phyloP scores from a whole-genome alignment of 2,888 invertebrate species.

The Acronicta aceris region DNA sequence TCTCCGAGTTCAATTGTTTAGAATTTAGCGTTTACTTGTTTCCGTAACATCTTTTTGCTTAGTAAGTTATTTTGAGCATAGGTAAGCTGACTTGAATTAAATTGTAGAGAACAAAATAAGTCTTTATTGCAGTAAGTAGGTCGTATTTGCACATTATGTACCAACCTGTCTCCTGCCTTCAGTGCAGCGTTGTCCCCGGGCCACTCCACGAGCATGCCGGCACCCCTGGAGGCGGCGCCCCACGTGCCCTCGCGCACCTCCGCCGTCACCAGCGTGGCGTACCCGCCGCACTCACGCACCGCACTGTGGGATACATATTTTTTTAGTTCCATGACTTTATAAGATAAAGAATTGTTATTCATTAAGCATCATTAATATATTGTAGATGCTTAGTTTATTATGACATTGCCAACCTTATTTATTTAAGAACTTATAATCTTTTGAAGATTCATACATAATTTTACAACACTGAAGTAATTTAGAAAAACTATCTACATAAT shows the following conservation, averaged over 20 bases:
- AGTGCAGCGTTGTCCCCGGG: constrained; percentile 93
- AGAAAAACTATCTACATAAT: no score
- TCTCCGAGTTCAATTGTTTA: constrained; percentile 25
- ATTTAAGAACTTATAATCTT: no score
- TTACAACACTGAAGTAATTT: no score
- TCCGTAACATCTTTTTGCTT: not conserved
- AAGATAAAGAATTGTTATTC: no score
- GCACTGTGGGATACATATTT: constrained; percentile 60
- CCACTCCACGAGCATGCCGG: constrained; percentile 94
- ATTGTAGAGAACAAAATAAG: no score
- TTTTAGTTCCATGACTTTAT: not conserved
- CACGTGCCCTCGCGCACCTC: constrained; percentile 93
- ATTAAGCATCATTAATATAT: no score
- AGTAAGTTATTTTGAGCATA: no score
- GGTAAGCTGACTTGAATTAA: no score
- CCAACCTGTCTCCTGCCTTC: constrained; percentile 93
- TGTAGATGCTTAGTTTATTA: no score
- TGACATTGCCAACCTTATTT: no score
- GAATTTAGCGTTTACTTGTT: not conserved
- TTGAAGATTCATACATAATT: no score
- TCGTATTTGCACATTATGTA: not conserved
- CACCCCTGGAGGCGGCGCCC: constrained; percentile 91
- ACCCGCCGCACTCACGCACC: constrained; percentile 78
- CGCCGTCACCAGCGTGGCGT: constrained; percentile 89
- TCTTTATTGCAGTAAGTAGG: no score